phyloP scores from a whole-genome alignment of 2,888 invertebrate genomes.

The Seladonia tumulorum region DNA sequence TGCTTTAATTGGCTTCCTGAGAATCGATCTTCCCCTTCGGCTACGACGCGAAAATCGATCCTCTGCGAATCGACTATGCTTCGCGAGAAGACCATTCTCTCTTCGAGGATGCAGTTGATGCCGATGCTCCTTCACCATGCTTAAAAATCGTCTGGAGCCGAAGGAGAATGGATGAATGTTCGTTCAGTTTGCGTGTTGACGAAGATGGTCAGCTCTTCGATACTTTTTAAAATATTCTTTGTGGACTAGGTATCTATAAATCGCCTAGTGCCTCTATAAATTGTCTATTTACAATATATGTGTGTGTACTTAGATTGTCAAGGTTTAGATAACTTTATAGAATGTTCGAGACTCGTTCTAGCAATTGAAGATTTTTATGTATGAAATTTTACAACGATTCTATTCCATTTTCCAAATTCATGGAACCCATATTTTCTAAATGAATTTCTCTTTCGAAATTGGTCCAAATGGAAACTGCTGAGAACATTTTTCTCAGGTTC shows the following conservation, averaged over 20 bases:
- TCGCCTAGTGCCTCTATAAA: too few relatives aligned
- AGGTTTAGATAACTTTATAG: background rate
- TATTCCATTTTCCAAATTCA: background rate
- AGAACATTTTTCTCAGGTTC: background rate
- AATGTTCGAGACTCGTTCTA: background rate
- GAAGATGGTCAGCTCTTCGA: too few relatives aligned
- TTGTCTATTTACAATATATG: too few relatives aligned
- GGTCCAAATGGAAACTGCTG: background rate
- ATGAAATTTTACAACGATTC: too few relatives aligned
- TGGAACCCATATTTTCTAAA: background rate
- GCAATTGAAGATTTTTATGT: background rate
- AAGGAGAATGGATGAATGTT: background rate
- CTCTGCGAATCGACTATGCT: background rate
- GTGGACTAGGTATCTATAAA: too few relatives aligned
- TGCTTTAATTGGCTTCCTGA: constrained; percentile 46
- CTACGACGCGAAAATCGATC: background rate
- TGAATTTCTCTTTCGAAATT: background rate
- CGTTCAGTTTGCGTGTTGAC: too few relatives aligned
- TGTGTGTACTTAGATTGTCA: too few relatives aligned
- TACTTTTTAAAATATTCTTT: too few relatives aligned
- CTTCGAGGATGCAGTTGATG: background rate
- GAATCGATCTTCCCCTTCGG: constrained; percentile 45
- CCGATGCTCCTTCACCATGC: background rate
- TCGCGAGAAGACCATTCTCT: background rate
- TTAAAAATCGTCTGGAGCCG: background rate